These are phyloP conservation scores for Bombus balteatus DNA, from an alignment of 1,140 invertebrate species.

Conservation along the genomic window DNA sequence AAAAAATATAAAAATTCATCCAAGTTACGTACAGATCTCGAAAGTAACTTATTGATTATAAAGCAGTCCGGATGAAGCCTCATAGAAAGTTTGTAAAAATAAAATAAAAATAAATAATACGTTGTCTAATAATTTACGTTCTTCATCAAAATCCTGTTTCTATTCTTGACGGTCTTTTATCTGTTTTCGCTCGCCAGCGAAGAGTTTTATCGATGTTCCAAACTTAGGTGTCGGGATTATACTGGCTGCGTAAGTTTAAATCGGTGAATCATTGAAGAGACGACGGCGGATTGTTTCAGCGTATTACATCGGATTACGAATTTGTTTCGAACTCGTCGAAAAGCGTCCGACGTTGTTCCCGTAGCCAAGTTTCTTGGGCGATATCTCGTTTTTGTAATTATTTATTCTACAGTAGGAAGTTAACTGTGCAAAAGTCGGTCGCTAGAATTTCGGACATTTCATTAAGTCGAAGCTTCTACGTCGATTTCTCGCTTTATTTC, in stretches of 20 bases:
- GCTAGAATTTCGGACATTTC: conserved; percentile 31
- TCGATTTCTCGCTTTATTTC: conserved; percentile 22
- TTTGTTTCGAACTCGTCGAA: neutral
- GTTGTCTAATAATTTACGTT: neutral
- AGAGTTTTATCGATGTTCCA: conserved; percentile 20
- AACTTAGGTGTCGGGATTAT: conserved; percentile 43
- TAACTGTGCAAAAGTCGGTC: conserved; percentile 13
- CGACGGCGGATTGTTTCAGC: neutral
- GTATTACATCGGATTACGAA: conserved; percentile 48
- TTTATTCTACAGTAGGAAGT: neutral
- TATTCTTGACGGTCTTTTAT: neutral
- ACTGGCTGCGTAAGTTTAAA: conserved; percentile 23
- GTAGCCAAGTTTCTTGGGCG: neutral
- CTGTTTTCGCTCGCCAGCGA: neutral
- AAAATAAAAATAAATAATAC: neutral
- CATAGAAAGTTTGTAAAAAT: neutral
- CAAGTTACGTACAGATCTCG: too few relatives aligned
- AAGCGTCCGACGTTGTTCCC: neutral
- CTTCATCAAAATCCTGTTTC: neutral
- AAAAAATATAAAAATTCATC: too few relatives aligned
- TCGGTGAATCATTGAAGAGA: neutral
- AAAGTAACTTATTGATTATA: too few relatives aligned
- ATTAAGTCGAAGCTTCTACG: conserved; percentile 24
- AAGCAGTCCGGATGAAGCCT: too few relatives aligned
- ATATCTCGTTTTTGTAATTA: conserved; percentile 12